phyloP scores from a whole-genome alignment of 2,888 invertebrate genomes.

The Idaea dimidiata region DNA sequence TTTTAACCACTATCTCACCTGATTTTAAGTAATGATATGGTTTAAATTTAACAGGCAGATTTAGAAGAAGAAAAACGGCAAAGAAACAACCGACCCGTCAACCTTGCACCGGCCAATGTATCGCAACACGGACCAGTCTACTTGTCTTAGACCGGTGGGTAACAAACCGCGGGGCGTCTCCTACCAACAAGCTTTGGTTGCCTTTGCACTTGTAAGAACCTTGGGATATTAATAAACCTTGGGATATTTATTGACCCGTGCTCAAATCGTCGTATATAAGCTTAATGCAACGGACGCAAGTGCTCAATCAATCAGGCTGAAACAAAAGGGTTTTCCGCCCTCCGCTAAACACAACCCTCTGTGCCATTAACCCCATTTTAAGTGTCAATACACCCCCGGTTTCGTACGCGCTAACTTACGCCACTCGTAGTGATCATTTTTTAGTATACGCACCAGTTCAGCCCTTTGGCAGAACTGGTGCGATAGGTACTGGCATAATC shows the following conservation, averaged over 20 bases:
- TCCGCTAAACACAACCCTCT: constrained; percentile 40
- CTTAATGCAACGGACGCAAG: background rate
- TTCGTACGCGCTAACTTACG: constrained; percentile 19
- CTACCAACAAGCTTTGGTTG: too few species aligned
- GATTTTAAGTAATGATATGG: too few species aligned
- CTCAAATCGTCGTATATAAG: background rate
- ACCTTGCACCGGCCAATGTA: too few species aligned
- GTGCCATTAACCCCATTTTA: constrained; percentile 59
- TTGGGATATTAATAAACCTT: too few species aligned
- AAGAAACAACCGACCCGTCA: too few species aligned
- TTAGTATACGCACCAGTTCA: background rate
- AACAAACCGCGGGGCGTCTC: too few species aligned
- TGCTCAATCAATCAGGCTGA: constrained; percentile 36
- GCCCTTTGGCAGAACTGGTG: background rate
- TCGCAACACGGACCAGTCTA: too few species aligned
- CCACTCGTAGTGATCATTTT: background rate
- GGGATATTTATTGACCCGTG: background rate
- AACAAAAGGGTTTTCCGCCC: constrained; percentile 36
- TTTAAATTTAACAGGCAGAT: too few species aligned
- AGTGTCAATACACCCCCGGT: constrained; percentile 38
- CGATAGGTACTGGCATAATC: background rate
- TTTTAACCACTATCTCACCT: too few species aligned
- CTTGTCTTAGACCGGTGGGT: too few species aligned
- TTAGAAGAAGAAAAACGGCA: too few species aligned
- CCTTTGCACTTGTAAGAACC: background rate